Percentiles rank a stretch among this genome's conserved stretches.
These are phyloP conservation scores for Pachyrhynchus sulphureomaculatus DNA, from an alignment of 1,140 invertebrate genomes.

Conservation along the genomic window DNA sequence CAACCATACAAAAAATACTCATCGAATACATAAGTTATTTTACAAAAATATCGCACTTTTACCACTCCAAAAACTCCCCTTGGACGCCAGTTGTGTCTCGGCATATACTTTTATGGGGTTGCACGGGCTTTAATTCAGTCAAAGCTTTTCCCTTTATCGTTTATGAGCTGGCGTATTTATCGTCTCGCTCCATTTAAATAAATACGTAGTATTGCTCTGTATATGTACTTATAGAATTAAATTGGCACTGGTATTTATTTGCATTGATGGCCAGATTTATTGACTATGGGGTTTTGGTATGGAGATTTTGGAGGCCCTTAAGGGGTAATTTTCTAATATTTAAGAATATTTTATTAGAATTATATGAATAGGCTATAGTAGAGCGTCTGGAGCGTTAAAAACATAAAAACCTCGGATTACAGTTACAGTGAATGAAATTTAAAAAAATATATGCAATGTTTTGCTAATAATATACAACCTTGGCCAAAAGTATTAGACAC, in stretches of 20 bases:
- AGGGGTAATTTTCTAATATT: neutral
- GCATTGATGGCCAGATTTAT: slow-evolving; percentile 23
- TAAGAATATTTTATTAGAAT: neutral
- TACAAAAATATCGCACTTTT: too few relatives aligned
- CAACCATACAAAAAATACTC: too few relatives aligned
- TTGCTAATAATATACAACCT: too few relatives aligned
- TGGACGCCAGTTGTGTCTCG: slow-evolving; percentile 16
- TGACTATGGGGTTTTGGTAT: neutral
- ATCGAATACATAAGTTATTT: too few relatives aligned
- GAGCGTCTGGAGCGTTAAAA: too few relatives aligned
- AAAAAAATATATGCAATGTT: too few relatives aligned
- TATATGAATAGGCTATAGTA: too few relatives aligned
- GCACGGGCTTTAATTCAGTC: slow-evolving; percentile 41
- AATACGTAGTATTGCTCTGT: slow-evolving; percentile 7
- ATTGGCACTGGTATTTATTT: slow-evolving; percentile 22
- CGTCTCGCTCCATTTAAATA: slow-evolving; percentile 42
- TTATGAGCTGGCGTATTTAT: slow-evolving; percentile 39
- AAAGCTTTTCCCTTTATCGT: slow-evolving; percentile 40
- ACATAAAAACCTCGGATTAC: too few relatives aligned
- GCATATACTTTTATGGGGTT: slow-evolving; percentile 39
- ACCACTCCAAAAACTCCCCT: slow-evolving; percentile 11
- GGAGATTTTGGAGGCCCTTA: slow-evolving; percentile 1
- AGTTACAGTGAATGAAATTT: too few relatives aligned
- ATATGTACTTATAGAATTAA: slow-evolving; percentile 28
- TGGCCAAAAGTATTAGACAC: too few relatives aligned